A percentile compares a stretch with the other conserved stretches of the same genome.
These are phyloP conservation scores for Drosophila serrata DNA, from an alignment of 1,140 invertebrate genomes.

Conservation along the genomic window DNA sequence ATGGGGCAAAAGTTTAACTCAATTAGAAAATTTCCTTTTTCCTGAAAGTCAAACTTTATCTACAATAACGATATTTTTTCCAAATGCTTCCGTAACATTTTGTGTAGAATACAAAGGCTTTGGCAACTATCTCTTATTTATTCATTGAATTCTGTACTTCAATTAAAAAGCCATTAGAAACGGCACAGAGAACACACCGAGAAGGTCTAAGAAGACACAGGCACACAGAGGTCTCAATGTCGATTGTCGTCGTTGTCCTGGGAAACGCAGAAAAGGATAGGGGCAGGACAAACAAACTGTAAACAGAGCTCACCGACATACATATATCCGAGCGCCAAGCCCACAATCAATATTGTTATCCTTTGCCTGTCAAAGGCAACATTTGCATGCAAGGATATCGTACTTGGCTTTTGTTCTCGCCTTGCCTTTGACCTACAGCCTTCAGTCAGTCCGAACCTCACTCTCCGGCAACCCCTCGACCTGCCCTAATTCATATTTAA, in stretches of 20 bases:
- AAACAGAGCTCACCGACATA: constrained; percentile 51
- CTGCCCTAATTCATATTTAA: constrained; percentile 77
- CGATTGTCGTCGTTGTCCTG: constrained; percentile 61
- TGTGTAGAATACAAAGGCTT: constrained; percentile 31
- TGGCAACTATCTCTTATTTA: constrained; percentile 72
- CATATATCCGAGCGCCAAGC: constrained; percentile 13
- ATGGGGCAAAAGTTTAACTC: constrained; percentile 54
- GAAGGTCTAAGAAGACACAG: constrained; percentile 11
- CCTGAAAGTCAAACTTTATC: constrained; percentile 47
- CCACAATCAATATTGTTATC: constrained; percentile 77
- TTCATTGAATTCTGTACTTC: constrained; percentile 76
- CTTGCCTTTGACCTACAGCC: constrained; percentile 59
- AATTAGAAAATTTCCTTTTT: constrained; percentile 69
- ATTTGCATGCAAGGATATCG: constrained; percentile 78
- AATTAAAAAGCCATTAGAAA: constrained; percentile 79
- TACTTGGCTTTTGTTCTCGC: constrained; percentile 61
- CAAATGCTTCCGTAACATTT: constrained; percentile 15
- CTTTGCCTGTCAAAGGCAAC: constrained; percentile 68
- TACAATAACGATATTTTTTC: constrained; percentile 17
- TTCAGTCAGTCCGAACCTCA: background rate
- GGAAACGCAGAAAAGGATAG: constrained; percentile 57
- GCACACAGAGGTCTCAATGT: constrained; percentile 43
- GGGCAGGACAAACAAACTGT: constrained; percentile 38
- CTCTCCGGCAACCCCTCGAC: background rate
- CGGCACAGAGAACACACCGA: constrained; percentile 8